Base-by-base conservation (phyloP, 2,113 vertebrate genomes). In the Muscicapa adusta region DNA sequence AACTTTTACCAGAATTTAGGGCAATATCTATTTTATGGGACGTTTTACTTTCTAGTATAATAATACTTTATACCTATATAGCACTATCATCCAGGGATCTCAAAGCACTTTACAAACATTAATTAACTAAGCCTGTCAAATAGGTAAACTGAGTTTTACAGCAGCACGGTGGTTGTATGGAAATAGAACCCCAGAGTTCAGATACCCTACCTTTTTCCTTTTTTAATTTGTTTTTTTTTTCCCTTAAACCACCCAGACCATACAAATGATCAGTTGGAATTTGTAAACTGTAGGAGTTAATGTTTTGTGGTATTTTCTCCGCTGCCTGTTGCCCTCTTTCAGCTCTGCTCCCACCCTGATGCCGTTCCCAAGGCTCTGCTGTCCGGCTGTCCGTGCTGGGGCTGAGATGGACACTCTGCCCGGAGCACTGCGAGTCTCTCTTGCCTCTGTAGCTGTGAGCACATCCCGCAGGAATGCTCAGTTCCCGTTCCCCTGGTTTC, bases 111-210 rank as follows among this genome's bases (percentile, higher is more conserved):
- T 95, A 95, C 94, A 95, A 96, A 97, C 93, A 95, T 97, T 97
- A 97, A 97, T 97, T 97, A 97, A 96, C 92, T 96, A 94, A 97
- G 93, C 90, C 93, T 97, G 96, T 97, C 96, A 97, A 96, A 97
- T 95, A 96, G 95, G 97, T 96, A 97, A 97, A 97, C 94, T 94
- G 95, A 95, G 95, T 95, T 96, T 97, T 95, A 96, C 93, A 94
- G 85, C 93, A 92, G 68, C 95, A 92, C 4, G 4, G 84, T 94
- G 76, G 74, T 77, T 93, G 87, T 85, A 67, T 94, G 94, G 93
- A 96, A 91, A 90, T 89, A 80, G 94, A 95, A 57, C 80, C 88
- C 94, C 3, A 19, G 92, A 95, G 89, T 94, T 88, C 79, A 67
- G 72, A 75, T 60, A 85, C 68, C 28, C 40, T 81, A 40, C 45